These are phyloP conservation scores for Novumbra hubbsi DNA, from an alignment of 2,797 vertebrate species.

Conservation along the genomic window DNA sequence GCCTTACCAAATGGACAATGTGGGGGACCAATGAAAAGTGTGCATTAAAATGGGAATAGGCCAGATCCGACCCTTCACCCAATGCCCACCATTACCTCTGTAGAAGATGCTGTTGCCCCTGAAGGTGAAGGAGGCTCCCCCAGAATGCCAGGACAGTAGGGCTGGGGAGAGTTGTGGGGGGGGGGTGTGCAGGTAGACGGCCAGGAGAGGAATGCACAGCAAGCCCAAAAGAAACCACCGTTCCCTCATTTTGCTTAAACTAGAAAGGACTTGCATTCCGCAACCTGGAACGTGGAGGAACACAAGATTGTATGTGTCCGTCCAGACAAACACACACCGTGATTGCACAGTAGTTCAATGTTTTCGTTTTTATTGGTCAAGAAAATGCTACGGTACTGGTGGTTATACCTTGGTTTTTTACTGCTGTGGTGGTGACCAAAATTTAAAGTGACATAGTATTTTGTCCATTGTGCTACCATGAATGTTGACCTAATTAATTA, in stretches of 20 bases:
- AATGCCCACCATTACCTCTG: conserved; percentile 72
- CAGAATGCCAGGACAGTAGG: conserved; percentile 82
- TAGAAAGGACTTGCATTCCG: conserved; percentile 46
- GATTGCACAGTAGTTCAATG: no score
- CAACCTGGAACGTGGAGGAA: no score
- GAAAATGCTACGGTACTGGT: no score
- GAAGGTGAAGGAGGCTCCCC: conserved; percentile 82
- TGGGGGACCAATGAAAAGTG: neutral
- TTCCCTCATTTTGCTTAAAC: conserved; percentile 82
- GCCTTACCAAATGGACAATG: neutral
- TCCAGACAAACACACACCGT: no score
- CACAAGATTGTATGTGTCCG: no score
- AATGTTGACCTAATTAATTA: no score
- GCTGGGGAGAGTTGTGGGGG: conserved; percentile 84
- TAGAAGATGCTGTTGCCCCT: conserved; percentile 85
- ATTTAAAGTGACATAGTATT: no score
- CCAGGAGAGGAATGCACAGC: conserved; percentile 84
- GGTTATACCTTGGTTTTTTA: no score
- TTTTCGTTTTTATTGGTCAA: no score
- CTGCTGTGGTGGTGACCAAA: no score
- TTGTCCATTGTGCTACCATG: no score
- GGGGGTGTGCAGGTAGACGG: conserved; percentile 89
- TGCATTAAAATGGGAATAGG: neutral
- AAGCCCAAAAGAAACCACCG: conserved; percentile 91
- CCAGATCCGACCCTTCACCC: neutral